phyloP scores from a whole-genome alignment of 2,113 vertebrate species.

The Tetraodon nigroviridis region DNA sequence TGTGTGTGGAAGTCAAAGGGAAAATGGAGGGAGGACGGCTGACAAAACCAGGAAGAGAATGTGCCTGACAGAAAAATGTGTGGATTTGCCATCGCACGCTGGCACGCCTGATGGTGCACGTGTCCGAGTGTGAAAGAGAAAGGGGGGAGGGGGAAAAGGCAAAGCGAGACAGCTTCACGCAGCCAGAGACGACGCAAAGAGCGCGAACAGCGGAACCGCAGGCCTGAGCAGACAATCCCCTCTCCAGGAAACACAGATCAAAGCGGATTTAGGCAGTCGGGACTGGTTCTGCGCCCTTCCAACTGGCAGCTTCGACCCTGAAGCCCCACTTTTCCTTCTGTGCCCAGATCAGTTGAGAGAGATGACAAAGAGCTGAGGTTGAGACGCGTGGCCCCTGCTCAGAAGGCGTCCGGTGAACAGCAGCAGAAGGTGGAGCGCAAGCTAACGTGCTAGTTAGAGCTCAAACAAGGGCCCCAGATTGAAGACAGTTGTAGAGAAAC shows the following conservation, averaged over 20 bases:
- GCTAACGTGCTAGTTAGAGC: background rate
- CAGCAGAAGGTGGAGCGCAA: background rate
- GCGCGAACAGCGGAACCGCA: slow-evolving; percentile 59
- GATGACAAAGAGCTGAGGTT: slow-evolving; percentile 30
- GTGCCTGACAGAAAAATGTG: slow-evolving; percentile 34
- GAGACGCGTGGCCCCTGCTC: too few relatives aligned
- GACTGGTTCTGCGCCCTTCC: slow-evolving; percentile 64
- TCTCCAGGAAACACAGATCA: slow-evolving; percentile 71
- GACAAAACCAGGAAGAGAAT: slow-evolving; percentile 33
- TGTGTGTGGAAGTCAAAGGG: slow-evolving; percentile 66
- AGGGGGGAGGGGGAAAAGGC: slow-evolving; percentile 24
- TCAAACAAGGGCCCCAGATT: too few relatives aligned
- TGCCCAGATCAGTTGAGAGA: slow-evolving; percentile 55
- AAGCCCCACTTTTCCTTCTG: slow-evolving; percentile 46
- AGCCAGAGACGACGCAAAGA: slow-evolving; percentile 56
- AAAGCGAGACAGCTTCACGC: slow-evolving; percentile 41
- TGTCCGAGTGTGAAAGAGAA: slow-evolving; percentile 26
- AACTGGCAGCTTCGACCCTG: slow-evolving; percentile 45
- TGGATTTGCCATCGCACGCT: slow-evolving; percentile 33
- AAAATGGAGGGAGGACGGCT: slow-evolving; percentile 32
- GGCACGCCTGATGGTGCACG: slow-evolving; percentile 36
- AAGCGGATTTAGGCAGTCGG: slow-evolving; percentile 71
- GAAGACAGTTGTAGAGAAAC: slow-evolving; percentile 1
- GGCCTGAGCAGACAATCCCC: slow-evolving; percentile 67
- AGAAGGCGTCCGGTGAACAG: too few relatives aligned